Evolutionary conservation across 2,888 invertebrate species (phyloP).

Genomic region (Ligdia adustata): DNA sequence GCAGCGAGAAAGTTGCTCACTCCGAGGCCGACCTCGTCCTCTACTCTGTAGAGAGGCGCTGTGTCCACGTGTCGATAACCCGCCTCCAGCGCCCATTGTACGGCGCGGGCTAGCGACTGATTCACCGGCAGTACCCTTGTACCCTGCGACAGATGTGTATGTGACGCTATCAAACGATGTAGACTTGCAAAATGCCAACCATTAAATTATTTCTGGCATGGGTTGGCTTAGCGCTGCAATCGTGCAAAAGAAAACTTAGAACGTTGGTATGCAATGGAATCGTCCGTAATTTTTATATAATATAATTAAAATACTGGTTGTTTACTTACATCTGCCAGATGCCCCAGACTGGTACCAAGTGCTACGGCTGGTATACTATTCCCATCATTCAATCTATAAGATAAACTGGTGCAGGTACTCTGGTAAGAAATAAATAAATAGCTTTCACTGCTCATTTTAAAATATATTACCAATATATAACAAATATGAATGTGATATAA

Average conservation of each 20-base stretch:
- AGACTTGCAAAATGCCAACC: neutral
- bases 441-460: no score
- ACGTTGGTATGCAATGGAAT: no score
- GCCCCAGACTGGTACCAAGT: slow-evolving; percentile 71
- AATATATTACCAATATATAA: no score
- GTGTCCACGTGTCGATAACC: slow-evolving; percentile 94
- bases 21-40: slow-evolving; percentile 89
- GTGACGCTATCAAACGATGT: no score
- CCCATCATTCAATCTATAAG: slow-evolving; percentile 63
- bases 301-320: no score
- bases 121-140: slow-evolving; percentile 65
- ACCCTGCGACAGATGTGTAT: slow-evolving; percentile 51
- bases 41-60: slow-evolving; percentile 90
- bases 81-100: slow-evolving; percentile 88
- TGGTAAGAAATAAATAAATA: slow-evolving; percentile 31
- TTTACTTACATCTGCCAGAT: slow-evolving; percentile 68
- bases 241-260: no score
- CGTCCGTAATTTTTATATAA: no score
- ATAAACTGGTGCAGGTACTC: slow-evolving; percentile 34
- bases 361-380: slow-evolving; percentile 66
- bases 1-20: slow-evolving; percentile 87
- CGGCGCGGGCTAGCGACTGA: slow-evolving; percentile 84
- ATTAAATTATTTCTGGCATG: no score
- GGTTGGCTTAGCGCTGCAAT: no score
- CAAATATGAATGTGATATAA: no score